A percentile compares a stretch with the other conserved stretches of the same genome.
phyloP scores from a whole-genome alignment of 2,113 vertebrate genomes.

The Todiramphus saurophagus region DNA sequence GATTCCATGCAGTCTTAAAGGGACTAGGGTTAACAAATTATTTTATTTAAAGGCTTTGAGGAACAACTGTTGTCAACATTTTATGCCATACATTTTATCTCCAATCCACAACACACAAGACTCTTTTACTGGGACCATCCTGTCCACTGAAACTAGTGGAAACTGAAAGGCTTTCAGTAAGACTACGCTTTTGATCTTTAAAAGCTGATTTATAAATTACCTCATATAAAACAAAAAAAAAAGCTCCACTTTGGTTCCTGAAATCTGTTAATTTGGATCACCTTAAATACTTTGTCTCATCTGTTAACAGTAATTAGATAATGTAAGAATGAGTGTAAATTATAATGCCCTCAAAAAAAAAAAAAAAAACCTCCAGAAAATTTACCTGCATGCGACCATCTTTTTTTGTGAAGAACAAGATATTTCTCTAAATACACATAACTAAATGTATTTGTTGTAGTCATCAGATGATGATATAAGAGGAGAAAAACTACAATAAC shows the following conservation, averaged over 20 bases:
- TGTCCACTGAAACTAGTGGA: neutral
- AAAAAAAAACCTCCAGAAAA: neutral
- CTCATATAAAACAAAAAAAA: neutral
- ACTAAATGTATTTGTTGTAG: neutral
- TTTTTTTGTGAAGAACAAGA: neutral
- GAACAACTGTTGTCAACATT: neutral
- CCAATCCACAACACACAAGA: neutral
- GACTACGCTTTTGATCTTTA: neutral
- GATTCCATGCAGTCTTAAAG: neutral
- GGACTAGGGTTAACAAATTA: neutral
- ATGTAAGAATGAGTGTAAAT: accelerated
- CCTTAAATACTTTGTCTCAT: neutral
- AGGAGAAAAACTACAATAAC: neutral
- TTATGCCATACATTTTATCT: neutral
- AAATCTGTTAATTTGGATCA: neutral
- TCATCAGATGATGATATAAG: neutral
- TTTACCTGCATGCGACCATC: neutral
- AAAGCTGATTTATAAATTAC: neutral
- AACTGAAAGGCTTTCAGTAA: neutral
- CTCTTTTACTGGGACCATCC: neutral
- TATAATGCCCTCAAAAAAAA: neutral
- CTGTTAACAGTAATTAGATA: neutral
- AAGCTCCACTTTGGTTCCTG: neutral
- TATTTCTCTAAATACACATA: neutral
- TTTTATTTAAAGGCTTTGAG: neutral